phyloP scores from a whole-genome alignment of 1,140 invertebrate species.

The Tetragnatha versicolor region DNA sequence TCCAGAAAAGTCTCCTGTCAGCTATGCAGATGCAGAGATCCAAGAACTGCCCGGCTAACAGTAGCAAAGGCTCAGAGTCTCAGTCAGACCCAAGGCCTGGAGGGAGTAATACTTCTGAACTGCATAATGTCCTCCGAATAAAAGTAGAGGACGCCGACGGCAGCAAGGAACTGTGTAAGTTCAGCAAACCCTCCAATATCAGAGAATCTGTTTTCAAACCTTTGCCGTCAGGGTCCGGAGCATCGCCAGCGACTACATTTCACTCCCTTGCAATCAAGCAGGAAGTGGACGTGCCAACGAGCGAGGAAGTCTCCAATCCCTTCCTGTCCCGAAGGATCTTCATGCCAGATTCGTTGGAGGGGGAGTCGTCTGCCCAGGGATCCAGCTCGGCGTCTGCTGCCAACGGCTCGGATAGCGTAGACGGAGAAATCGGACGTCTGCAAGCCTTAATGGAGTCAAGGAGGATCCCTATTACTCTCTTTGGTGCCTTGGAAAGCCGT shows the following conservation, averaged over 20 bases:
- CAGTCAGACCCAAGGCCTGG: background rate
- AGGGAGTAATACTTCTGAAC: background rate
- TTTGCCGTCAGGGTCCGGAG: constrained; percentile 60
- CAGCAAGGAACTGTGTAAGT: constrained; percentile 20
- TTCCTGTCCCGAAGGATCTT: background rate
- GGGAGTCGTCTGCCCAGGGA: background rate
- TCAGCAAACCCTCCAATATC: constrained; percentile 7
- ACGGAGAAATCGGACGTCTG: constrained; percentile 65
- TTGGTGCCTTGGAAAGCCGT: constrained; percentile 90
- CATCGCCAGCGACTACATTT: constrained; percentile 59
- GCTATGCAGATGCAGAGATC: constrained; percentile 2
- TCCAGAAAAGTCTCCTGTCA: constrained; percentile 28
- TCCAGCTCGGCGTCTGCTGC: constrained; percentile 56
- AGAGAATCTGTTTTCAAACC: constrained; percentile 61
- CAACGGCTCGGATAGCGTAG: constrained; percentile 60
- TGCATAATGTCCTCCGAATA: constrained; percentile 17
- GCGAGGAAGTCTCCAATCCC: constrained; percentile 34
- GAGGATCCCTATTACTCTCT: constrained; percentile 92
- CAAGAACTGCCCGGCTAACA: background rate
- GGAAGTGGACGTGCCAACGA: constrained; percentile 23
- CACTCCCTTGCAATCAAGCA: constrained; percentile 54
- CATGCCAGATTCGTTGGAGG: constrained; percentile 7
- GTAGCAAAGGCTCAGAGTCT: background rate
- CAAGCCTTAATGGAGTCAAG: constrained; percentile 83
- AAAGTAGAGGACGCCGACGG: constrained; percentile 25